Base-by-base conservation (phyloP, 2,113 vertebrate genomes). In the Grantiella picta region DNA sequence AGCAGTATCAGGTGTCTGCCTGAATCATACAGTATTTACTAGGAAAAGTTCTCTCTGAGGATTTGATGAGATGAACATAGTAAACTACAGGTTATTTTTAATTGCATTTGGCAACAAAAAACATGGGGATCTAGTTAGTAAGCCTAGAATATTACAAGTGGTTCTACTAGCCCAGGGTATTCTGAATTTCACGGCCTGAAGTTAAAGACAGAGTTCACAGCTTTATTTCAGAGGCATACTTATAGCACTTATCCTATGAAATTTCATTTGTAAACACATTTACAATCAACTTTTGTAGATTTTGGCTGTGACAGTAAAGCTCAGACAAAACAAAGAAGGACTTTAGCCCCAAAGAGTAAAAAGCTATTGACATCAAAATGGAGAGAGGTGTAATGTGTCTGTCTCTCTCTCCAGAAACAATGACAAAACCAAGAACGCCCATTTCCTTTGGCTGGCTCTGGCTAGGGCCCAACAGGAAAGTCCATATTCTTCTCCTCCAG, bases 251-350 rank as follows among this genome's bases (percentile, higher is more conserved):
- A 56, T 44, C 54, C 64, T 45, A 68, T 16, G 24, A 78, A 52
- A 49, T 71, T 35, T 72, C 47, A 81, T 60, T 72, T 81, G 61
- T 94, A 96, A 97, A 95, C 90, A 83, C 47, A 60, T 73, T 86
- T 77, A 80, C 85, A 90, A 89, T 64, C 76, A 90, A 68, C 61
- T 89, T 86, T 12, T 60, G 29, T 47, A 89, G 47, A 36, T 90
- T 90, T 88, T 86, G 40, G 79, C 82, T 78, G 56, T 33, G 45
- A 83, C 49, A 83, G 21, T 61, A 64, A 89, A 84, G 88, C 76
- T 92, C 40, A 89, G 36, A 81, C 66, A 40, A 84, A 90, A 82
- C 20, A 69, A 87, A 73, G 15, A 38, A 82, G 2, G 1, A 52
- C 24, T 92, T 93, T 76, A 89, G 73, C n/a, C 69, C 38, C 19